phyloP scores from a whole-genome alignment of 1,140 invertebrate genomes.

The Pollicipes pollicipes region DNA sequence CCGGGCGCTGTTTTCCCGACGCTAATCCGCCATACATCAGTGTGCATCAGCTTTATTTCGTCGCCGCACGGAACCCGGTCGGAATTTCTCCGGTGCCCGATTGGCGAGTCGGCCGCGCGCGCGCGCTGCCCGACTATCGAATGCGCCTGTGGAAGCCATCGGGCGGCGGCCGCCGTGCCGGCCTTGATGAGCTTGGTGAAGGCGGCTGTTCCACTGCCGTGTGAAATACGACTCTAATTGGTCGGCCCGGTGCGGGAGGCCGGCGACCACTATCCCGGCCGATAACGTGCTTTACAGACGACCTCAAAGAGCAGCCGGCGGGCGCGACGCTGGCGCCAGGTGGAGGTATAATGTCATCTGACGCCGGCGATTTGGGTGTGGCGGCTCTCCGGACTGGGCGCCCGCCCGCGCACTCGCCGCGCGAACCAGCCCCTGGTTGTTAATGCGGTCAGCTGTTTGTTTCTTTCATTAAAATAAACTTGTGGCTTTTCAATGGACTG shows the following conservation, averaged over 20 bases:
- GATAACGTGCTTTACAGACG: neutral
- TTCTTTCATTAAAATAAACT: too few species aligned
- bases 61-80: neutral
- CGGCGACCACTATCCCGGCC: neutral
- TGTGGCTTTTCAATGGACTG: too few species aligned
- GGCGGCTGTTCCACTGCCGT: neutral
- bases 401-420: too few species aligned
- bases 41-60: neutral
- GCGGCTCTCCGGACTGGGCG: too few species aligned
- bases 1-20: neutral
- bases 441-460: too few species aligned
- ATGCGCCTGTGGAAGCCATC: neutral
- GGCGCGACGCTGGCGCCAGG: too few species aligned
- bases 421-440: too few species aligned
- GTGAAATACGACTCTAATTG: neutral
- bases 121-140: neutral
- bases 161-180: too few species aligned
- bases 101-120: neutral
- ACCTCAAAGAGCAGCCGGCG: too few species aligned
- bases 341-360: too few species aligned
- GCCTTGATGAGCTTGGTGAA: neutral
- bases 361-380: too few species aligned
- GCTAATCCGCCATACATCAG: neutral
- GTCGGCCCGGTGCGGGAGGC: neutral
- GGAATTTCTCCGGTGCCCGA: neutral